These are phyloP conservation scores for Metopolophium dirhodum DNA, from an alignment of 1,140 invertebrate species.

Conservation along the genomic window DNA sequence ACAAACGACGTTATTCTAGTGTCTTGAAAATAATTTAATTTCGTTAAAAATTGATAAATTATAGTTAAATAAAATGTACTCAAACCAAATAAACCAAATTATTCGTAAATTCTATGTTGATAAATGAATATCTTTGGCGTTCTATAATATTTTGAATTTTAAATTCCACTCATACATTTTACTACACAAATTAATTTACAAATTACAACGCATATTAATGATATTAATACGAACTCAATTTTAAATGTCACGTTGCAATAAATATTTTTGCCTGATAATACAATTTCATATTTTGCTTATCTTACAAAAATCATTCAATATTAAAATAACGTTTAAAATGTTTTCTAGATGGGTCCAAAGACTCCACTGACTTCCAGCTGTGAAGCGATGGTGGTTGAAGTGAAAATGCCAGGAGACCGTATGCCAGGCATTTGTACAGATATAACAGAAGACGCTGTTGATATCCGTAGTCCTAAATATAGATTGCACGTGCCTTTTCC, in stretches of 20 bases:
- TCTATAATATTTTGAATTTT: not conserved
- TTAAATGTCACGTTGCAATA: not conserved
- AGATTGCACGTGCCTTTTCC: constrained; percentile 77
- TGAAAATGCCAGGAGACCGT: constrained; percentile 76
- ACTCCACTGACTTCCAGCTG: constrained; percentile 82
- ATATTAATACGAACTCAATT: too few species aligned
- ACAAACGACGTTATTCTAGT: too few species aligned
- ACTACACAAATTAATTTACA: too few species aligned
- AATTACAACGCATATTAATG: too few species aligned
- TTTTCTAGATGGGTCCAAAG: constrained; percentile 78
- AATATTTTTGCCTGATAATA: not conserved
- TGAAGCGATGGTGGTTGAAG: constrained; percentile 79
- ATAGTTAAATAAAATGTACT: not conserved
- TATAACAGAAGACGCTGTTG: constrained; percentile 74
- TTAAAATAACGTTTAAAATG: not conserved
- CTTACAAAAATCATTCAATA: not conserved
- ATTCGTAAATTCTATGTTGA: not conserved
- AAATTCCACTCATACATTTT: too few species aligned
- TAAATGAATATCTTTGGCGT: not conserved
- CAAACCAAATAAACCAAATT: not conserved
- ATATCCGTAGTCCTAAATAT: constrained; percentile 71
- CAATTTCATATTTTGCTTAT: not conserved
- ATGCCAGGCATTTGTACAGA: constrained; percentile 73
- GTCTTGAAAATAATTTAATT: too few species aligned
- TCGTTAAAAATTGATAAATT: too few species aligned